A percentile compares a stretch with the other conserved stretches of the same genome.
Conservation (phyloP, 2,797 vertebrate genomes). For the Kryptopterus vitreolus region DNA sequence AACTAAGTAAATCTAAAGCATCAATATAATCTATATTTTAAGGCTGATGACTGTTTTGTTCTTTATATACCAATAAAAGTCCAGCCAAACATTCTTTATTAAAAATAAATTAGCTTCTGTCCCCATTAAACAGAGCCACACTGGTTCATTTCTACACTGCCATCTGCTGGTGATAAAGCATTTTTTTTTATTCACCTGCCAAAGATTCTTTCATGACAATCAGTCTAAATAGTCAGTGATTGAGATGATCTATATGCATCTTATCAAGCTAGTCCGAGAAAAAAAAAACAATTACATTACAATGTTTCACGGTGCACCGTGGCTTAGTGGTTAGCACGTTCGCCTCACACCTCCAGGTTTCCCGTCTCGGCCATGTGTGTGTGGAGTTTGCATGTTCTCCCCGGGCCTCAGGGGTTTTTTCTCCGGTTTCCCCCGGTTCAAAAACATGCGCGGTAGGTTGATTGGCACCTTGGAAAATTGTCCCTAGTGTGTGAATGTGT, state of each 20-base stretch:
- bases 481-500: too few relatives aligned
- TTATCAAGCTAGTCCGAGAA: not conserved
- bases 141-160: slow-evolving; percentile 20
- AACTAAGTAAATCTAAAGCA: not conserved
- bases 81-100: not conserved
- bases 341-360: too few relatives aligned
- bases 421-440: too few relatives aligned
- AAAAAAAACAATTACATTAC: not conserved
- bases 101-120: not conserved
- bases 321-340: too few relatives aligned
- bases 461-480: too few relatives aligned
- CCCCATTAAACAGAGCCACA: not conserved
- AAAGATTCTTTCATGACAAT: not conserved
- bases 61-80: not conserved
- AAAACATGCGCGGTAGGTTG: too few relatives aligned
- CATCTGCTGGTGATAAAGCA: slow-evolving; percentile 25
- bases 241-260: not conserved
- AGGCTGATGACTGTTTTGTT: not conserved
- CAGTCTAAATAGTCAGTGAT: not conserved
- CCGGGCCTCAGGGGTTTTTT: too few relatives aligned
- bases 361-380: too few relatives aligned
- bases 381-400: too few relatives aligned
- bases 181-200: not conserved
- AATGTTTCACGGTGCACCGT: too few relatives aligned
- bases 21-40: not conserved